phyloP scores from a whole-genome alignment of 2,888 invertebrate genomes.

The Corbicula japonica region DNA sequence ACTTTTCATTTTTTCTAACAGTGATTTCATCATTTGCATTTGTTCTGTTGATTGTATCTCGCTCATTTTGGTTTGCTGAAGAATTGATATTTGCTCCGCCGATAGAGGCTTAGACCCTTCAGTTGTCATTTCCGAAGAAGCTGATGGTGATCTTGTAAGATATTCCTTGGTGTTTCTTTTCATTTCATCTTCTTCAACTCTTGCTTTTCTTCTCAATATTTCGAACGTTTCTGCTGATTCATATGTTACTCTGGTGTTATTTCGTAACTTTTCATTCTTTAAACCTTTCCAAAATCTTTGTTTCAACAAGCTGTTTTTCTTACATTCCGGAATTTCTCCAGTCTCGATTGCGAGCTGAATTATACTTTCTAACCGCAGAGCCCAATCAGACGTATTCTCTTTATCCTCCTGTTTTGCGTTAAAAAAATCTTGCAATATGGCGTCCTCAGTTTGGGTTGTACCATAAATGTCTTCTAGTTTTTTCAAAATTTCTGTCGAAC shows the following conservation, averaged over 20 bases:
- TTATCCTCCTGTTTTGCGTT: slow-evolving; percentile 2
- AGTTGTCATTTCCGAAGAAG: too few relatives aligned
- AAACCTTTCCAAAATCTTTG: slow-evolving; percentile 18
- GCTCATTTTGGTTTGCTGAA: background rate
- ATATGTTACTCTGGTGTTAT: slow-evolving; percentile 5
- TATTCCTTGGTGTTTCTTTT: background rate
- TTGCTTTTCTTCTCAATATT: background rate
- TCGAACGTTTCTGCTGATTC: slow-evolving; percentile 13
- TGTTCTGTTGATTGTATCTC: background rate
- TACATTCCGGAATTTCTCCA: slow-evolving; percentile 5
- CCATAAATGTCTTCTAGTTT: too few relatives aligned
- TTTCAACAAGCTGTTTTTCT: slow-evolving; percentile 15
- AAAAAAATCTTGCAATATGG: too few relatives aligned
- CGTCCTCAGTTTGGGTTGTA: too few relatives aligned
- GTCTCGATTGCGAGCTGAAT: too few relatives aligned
- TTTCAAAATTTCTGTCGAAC: too few relatives aligned
- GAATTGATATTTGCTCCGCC: background rate
- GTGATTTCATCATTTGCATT: slow-evolving; percentile 1
- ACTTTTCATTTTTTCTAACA: slow-evolving; percentile 1
- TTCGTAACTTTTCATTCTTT: slow-evolving; percentile 12
- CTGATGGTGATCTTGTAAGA: background rate
- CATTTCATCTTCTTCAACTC: slow-evolving; percentile 11
- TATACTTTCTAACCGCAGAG: slow-evolving; percentile 1
- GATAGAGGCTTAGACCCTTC: too few relatives aligned
- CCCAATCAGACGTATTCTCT: slow-evolving; percentile 11